Evolutionary conservation across 1,140 invertebrate genomes (phyloP).

Genomic region (Eufriesea mexicana): DNA sequence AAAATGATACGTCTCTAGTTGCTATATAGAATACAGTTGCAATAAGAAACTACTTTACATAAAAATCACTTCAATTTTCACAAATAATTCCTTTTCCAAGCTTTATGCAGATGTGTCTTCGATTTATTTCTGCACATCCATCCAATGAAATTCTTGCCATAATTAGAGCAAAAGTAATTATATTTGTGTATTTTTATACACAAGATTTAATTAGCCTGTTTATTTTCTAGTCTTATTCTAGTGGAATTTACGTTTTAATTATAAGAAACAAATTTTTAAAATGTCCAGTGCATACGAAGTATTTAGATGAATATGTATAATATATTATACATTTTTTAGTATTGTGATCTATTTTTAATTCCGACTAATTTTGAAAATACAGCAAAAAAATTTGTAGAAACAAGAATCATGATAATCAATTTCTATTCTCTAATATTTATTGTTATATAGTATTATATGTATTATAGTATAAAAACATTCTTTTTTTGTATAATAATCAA

Average conservation of each 20-base stretch:
- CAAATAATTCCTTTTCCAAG: conserved; percentile 13
- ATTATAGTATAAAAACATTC: neutral
- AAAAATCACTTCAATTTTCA: conserved; percentile 20
- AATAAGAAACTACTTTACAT: conserved; percentile 19
- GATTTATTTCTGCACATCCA: conserved; percentile 24
- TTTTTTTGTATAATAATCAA: conserved; percentile 4
- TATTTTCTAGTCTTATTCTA: conserved; percentile 23
- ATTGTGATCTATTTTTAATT: conserved; percentile 3
- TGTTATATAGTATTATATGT: neutral
- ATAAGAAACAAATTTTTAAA: neutral
- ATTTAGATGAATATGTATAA: neutral
- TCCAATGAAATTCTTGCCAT: neutral
- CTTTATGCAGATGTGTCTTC: conserved; percentile 5
- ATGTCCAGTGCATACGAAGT: neutral
- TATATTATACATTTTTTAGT: neutral
- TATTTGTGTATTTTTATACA: neutral
- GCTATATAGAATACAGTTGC: conserved; percentile 47
- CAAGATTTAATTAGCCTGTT: neutral
- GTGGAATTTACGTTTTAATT: neutral
- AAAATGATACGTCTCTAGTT: conserved; percentile 51
- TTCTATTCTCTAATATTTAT: conserved; percentile 3
- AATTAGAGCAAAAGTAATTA: neutral
- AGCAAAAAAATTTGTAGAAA: neutral
- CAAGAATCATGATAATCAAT: neutral
- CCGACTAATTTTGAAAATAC: neutral